Evolutionary conservation across 2,797 vertebrate species (phyloP).

Genomic region (Neomorphus geoffroyi): DNA sequence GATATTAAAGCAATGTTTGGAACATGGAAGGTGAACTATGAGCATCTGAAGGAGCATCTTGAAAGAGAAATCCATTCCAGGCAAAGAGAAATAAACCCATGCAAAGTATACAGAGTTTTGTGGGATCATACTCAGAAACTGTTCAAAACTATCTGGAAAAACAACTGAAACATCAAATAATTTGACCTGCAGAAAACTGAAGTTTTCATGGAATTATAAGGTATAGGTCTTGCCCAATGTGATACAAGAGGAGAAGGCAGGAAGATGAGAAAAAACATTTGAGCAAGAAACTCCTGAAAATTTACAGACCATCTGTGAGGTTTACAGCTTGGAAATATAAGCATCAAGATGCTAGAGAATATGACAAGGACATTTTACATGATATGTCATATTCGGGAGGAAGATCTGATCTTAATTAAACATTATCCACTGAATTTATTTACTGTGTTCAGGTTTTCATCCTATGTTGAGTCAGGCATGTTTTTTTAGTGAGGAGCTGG

Average conservation of each 20-base stretch:
- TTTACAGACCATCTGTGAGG: neutral
- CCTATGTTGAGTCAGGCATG: neutral
- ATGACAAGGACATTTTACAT: neutral
- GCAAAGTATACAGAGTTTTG: neutral
- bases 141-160: neutral
- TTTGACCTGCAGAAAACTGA: neutral
- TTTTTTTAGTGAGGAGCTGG: neutral
- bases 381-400: neutral
- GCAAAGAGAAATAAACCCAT: neutral
- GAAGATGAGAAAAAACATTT: neutral
- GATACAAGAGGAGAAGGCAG: neutral
- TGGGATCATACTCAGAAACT: neutral
- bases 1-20: neutral
- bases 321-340: neutral
- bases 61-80: slow-evolving; percentile 6
- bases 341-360: neutral
- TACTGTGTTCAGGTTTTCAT: neutral
- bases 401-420: neutral
- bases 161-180: neutral
- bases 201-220: neutral
- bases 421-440: neutral
- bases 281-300: neutral
- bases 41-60: slow-evolving; percentile 12
- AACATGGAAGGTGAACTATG: neutral
- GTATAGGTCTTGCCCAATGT: neutral